These are phyloP conservation scores for Scaeva pyrastri DNA, from an alignment of 2,888 invertebrate species.

Conservation along the genomic window DNA sequence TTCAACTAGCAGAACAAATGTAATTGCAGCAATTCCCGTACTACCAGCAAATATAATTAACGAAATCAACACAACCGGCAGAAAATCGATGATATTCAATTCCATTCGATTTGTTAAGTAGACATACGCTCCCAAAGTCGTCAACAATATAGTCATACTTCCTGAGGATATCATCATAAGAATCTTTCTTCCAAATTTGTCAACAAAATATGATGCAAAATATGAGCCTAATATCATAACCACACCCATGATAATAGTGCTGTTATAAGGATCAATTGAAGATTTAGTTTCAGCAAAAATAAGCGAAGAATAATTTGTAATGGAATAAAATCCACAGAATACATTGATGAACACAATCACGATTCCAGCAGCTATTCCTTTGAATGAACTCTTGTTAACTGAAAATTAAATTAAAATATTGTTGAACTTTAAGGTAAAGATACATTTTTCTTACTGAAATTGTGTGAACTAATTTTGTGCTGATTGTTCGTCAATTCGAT, in stretches of 20 bases:
- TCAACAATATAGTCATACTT: slow-evolving; percentile 79
- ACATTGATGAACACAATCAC: slow-evolving; percentile 79
- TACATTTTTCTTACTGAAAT: slow-evolving; percentile 81
- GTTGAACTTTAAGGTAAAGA: too few species aligned
- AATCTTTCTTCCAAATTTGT: slow-evolving; percentile 80
- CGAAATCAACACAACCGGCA: slow-evolving; percentile 80
- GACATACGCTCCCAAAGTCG: slow-evolving; percentile 79
- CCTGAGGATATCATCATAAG: slow-evolving; percentile 80
- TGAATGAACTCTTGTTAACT: slow-evolving; percentile 79
- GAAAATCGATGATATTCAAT: slow-evolving; percentile 78
- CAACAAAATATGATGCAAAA: slow-evolving; percentile 80
- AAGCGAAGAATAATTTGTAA: slow-evolving; percentile 81
- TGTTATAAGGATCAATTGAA: slow-evolving; percentile 79
- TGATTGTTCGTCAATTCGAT: slow-evolving; percentile 71
- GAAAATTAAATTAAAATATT: slow-evolving; percentile 38
- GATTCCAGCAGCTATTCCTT: slow-evolving; percentile 77
- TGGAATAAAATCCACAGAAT: slow-evolving; percentile 80
- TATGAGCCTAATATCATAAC: slow-evolving; percentile 81
- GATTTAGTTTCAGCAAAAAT: slow-evolving; percentile 81
- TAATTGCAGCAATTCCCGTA: slow-evolving; percentile 80
- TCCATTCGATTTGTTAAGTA: slow-evolving; percentile 76
- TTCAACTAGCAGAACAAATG: slow-evolving; percentile 81
- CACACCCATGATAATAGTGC: slow-evolving; percentile 80
- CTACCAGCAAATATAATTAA: slow-evolving; percentile 79
- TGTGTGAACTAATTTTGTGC: slow-evolving; percentile 73